Base-by-base conservation (phyloP, 2,888 invertebrate genomes). In the Rhagonycha fulva region DNA sequence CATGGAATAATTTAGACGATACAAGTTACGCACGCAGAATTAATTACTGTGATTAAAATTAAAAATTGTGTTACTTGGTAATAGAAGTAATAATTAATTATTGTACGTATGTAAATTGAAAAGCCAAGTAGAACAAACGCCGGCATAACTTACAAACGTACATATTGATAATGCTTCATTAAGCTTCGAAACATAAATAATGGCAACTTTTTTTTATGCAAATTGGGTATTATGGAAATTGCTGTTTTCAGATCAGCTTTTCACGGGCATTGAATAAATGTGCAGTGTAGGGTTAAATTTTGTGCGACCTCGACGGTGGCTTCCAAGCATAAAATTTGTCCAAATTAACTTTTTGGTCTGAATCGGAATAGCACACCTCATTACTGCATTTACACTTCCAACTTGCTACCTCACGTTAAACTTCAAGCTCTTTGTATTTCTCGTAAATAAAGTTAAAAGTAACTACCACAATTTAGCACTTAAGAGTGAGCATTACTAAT, bases 71-170 rank as follows among this genome's bases (percentile, higher is more conserved):
- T 47, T 47, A 28, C 47, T 47, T 47, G 2, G 47, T 47, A 47
- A n/a, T 47, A 47, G 7, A 47, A 7, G 47, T 47, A 47, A 47
- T 47, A 47, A 47, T 47, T 47, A 73, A 28, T 76, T 69, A 76
- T 76, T 72, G 61, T 63, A 62, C 69, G 68, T 63, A 23, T 63
- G 68, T 14, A 24, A 62, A 14, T 26, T 60, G 68, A 63, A 72
- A 73, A 62, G 23, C 62, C 76, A 81, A 80, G 81, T 80, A 81
- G 80, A 81, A 76, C 74, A 71, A 47, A 47, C 47, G 7, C 47
- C n/a, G 47, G 7, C 47, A n/a, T 47, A 47, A 47, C 47, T 47
- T 47, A 47, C 47, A 7, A 47, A 47, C 47, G 47, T 47, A 47
- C 47, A 47, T 47, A 47, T 47, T 47, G 47, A 47, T 47, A 47